phyloP scores from a whole-genome alignment of 2,888 invertebrate species.

The Encarsia formosa region DNA sequence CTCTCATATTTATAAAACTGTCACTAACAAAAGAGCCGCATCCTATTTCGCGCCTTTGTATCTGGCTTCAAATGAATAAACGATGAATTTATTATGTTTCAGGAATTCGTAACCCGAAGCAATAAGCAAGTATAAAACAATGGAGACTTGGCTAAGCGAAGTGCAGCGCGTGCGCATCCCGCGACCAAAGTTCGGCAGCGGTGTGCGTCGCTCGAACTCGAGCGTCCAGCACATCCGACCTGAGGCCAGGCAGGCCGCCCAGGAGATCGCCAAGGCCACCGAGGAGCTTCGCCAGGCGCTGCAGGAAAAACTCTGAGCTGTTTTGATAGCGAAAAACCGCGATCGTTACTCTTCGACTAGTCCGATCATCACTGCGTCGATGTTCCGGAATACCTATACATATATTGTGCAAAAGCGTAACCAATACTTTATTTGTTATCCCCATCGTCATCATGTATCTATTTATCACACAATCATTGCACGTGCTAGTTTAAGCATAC shows the following conservation, averaged over 20 bases:
- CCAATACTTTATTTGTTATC: too few relatives aligned
- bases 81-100: too few relatives aligned
- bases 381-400: not conserved
- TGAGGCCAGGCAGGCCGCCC: conserved; percentile 49
- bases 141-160: conserved; percentile 83
- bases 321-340: not conserved
- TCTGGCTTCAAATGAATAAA: too few relatives aligned
- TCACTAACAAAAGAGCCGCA: too few relatives aligned
- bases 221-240: conserved; percentile 57
- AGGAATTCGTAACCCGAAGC: not conserved
- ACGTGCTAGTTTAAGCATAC: too few relatives aligned
- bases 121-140: conserved; percentile 45
- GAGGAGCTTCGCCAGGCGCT: conserved; percentile 72
- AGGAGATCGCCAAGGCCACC: conserved; percentile 64
- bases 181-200: conserved; percentile 74
- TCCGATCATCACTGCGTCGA: not conserved
- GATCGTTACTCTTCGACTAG: too few relatives aligned
- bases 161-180: conserved; percentile 80
- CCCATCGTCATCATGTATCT: too few relatives aligned
- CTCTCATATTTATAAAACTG: too few relatives aligned
- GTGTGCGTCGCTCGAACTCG: conserved; percentile 52
- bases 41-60: too few relatives aligned
- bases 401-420: not conserved
- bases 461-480: too few relatives aligned
- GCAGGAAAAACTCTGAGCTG: conserved; percentile 70